Evolutionary conservation across 2,888 invertebrate species (phyloP).

Genomic region (Romanomermis culicivorax): DNA sequence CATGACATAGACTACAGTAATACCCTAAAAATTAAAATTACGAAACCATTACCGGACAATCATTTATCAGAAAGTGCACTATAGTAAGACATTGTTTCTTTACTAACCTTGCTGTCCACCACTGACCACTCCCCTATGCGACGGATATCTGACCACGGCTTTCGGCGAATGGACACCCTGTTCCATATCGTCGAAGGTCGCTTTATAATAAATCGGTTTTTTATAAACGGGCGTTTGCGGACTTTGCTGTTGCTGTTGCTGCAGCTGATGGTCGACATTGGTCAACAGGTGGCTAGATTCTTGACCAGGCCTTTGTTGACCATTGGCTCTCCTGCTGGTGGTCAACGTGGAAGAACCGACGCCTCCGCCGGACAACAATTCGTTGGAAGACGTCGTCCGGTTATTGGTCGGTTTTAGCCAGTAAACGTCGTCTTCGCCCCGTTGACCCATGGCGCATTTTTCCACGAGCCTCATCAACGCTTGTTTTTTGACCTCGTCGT

Average conservation of each 20-base stretch:
- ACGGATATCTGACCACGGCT: neutral
- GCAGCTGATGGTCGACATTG: neutral
- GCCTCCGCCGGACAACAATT: no score
- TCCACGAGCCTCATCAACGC: conserved; percentile 18
- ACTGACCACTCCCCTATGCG: neutral
- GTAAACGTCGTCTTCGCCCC: conserved; percentile 26
- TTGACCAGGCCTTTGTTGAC: conserved; percentile 2
- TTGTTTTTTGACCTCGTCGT: conserved; percentile 18
- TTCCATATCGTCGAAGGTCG: conserved; percentile 3
- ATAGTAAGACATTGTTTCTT: no score
- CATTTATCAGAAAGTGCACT: no score
- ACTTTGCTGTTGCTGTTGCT: neutral
- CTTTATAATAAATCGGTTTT: neutral
- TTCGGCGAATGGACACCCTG: neutral
- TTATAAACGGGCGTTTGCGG: neutral
- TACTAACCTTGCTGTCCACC: no score
- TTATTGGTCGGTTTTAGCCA: conserved; percentile 23
- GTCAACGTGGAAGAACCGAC: no score
- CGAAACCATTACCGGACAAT: no score
- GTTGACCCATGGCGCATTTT: conserved; percentile 15
- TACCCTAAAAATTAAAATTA: no score
- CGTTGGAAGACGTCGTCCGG: no score
- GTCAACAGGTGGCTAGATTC: neutral
- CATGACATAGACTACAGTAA: no score
- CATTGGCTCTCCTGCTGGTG: no score